Conservation (phyloP, 2,888 invertebrate species). For the Rhingia campestris region DNA sequence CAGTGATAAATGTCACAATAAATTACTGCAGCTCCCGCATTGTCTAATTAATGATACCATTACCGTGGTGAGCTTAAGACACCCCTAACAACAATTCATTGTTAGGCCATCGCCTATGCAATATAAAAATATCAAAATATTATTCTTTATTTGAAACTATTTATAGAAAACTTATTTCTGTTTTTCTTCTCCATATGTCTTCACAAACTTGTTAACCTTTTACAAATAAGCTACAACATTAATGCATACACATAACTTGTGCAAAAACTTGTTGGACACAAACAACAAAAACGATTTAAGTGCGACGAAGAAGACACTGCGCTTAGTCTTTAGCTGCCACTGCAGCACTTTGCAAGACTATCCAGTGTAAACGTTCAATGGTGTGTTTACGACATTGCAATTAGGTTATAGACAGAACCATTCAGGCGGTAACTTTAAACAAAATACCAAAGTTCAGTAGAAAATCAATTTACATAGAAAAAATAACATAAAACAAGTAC, state of each 20-base stretch:
- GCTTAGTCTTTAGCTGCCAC: neutral
- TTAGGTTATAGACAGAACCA: slow-evolving; percentile 61
- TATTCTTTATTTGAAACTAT: slow-evolving; percentile 28
- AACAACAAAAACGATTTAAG: slow-evolving; percentile 30
- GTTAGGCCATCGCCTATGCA: neutral
- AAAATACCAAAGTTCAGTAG: slow-evolving; percentile 67
- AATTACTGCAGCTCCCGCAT: neutral
- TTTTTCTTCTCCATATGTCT: slow-evolving; percentile 10
- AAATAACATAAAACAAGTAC: slow-evolving; percentile 34
- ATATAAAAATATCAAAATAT: slow-evolving; percentile 43
- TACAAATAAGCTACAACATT: slow-evolving; percentile 51
- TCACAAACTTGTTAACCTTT: slow-evolving; percentile 71
- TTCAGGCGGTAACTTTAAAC: neutral
- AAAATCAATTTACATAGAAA: slow-evolving; percentile 57
- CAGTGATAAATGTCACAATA: neutral
- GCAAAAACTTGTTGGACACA: slow-evolving; percentile 42
- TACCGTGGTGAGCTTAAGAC: neutral
- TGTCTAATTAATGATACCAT: neutral
- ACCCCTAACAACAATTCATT: no score
- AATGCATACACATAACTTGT: slow-evolving; percentile 38
- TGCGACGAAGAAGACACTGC: slow-evolving; percentile 54
- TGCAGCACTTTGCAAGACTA: neutral
- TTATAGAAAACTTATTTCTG: slow-evolving; percentile 6
- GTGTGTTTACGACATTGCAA: slow-evolving; percentile 54
- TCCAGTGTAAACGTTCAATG: slow-evolving; percentile 1